Evolutionary conservation across 2,888 invertebrate species (phyloP).

Genomic region (Calameuta idolon): DNA sequence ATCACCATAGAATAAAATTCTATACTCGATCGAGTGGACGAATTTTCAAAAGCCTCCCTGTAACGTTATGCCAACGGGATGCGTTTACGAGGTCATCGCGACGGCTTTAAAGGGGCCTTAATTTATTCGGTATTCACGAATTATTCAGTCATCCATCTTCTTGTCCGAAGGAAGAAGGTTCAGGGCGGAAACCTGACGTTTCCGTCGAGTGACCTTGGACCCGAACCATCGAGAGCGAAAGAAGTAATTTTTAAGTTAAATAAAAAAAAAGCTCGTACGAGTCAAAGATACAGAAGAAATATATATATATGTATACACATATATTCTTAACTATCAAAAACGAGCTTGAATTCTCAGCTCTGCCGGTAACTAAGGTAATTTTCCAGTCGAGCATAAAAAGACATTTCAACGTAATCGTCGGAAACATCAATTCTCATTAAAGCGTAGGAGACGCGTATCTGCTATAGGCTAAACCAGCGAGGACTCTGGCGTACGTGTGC

Average conservation of each 20-base stretch:
- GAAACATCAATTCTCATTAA: conserved; percentile 61
- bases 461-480: conserved; percentile 32
- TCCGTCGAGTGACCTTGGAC: background rate
- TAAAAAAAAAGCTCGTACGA: background rate
- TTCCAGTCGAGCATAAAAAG: conserved; percentile 35
- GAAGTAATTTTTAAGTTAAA: background rate
- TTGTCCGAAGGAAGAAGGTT: background rate
- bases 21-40: background rate
- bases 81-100: background rate
- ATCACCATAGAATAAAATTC: background rate
- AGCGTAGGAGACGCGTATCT: conserved; percentile 50
- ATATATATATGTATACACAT: too few relatives aligned
- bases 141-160: conserved; percentile 9
- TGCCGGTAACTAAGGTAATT: conserved; percentile 32
- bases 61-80: background rate
- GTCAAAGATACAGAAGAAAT: background rate
- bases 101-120: background rate
- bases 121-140: background rate
- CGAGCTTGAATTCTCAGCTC: background rate
- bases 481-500: background rate
- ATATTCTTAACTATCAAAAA: background rate
- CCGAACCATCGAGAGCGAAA: background rate
- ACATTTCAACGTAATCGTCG: conserved; percentile 56
- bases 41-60: background rate
- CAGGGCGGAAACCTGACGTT: background rate